These are phyloP conservation scores for Creontiades dilutus DNA, from an alignment of 2,888 invertebrate genomes.

Conservation along the genomic window DNA sequence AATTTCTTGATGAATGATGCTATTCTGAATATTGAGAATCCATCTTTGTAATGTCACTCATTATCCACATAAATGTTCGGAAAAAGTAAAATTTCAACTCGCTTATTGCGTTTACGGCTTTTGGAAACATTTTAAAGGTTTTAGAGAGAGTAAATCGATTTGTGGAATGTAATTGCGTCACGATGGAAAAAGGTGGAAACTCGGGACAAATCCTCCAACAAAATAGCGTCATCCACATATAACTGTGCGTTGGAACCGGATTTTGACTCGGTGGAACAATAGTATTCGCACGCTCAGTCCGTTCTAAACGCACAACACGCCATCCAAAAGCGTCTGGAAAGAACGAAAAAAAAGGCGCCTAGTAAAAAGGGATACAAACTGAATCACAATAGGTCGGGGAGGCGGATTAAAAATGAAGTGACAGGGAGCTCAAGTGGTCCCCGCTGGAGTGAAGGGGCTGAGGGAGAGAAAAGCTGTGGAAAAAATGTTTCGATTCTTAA, in stretches of 20 bases:
- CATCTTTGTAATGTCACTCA: too few relatives aligned
- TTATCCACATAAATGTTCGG: too few relatives aligned
- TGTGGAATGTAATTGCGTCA: too few relatives aligned
- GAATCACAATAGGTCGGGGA: conserved; percentile 63
- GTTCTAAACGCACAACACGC: not conserved
- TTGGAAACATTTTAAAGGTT: too few relatives aligned
- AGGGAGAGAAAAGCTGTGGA: conserved; percentile 65
- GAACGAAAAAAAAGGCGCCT: conserved; percentile 35
- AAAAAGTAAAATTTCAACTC: too few relatives aligned
- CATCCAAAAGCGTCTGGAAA: conserved; percentile 14
- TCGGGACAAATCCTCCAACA: too few relatives aligned
- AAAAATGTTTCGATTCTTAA: conserved; percentile 70
- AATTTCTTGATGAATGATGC: too few relatives aligned
- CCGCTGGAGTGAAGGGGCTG: conserved; percentile 17
- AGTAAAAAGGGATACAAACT: conserved; percentile 47
- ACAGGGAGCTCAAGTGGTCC: conserved; percentile 62
- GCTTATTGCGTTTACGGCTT: too few relatives aligned
- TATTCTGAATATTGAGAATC: too few relatives aligned
- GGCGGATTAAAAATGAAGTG: conserved; percentile 68
- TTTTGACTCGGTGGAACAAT: not conserved
- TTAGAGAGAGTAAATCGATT: too few relatives aligned
- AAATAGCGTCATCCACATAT: too few relatives aligned
- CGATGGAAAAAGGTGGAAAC: too few relatives aligned
- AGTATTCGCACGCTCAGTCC: not conserved
- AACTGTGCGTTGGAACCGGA: not conserved